phyloP scores from a whole-genome alignment of 2,888 invertebrate species.

The Rotaria sp. region DNA sequence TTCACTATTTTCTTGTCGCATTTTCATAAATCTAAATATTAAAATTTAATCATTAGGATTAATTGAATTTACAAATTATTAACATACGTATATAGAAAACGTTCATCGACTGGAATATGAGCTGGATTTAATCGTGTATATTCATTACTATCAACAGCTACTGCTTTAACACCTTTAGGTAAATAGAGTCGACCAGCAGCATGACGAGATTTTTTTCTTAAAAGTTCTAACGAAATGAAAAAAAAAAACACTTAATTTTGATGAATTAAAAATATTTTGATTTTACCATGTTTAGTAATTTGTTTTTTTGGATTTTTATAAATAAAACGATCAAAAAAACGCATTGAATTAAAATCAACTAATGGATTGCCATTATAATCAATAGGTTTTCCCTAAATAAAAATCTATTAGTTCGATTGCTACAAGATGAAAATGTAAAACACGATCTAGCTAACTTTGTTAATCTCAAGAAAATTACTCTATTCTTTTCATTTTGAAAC shows the following conservation, averaged over 20 bases:
- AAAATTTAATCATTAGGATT: not conserved
- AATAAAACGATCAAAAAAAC: conserved; percentile 87
- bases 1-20: conserved; percentile 30
- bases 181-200: not conserved
- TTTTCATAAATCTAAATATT: conserved; percentile 24
- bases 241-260: not conserved
- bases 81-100: conserved; percentile 35
- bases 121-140: conserved; percentile 32
- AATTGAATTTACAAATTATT: not conserved
- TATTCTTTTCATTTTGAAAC: too few species aligned
- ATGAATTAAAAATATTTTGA: not conserved
- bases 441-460: too few species aligned
- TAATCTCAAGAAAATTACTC: too few species aligned
- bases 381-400: conserved; percentile 54
- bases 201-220: conserved; percentile 32
- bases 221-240: not conserved
- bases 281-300: conserved; percentile 43
- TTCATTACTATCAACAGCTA: conserved; percentile 37
- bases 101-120: conserved; percentile 37
- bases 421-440: too few species aligned
- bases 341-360: conserved; percentile 77
- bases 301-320: conserved; percentile 71
- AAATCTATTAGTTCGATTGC: not conserved
- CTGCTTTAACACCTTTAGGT: conserved; percentile 14
- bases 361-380: conserved; percentile 85